Conservation (phyloP, 2,888 invertebrate species). For the Philereme transversata region DNA sequence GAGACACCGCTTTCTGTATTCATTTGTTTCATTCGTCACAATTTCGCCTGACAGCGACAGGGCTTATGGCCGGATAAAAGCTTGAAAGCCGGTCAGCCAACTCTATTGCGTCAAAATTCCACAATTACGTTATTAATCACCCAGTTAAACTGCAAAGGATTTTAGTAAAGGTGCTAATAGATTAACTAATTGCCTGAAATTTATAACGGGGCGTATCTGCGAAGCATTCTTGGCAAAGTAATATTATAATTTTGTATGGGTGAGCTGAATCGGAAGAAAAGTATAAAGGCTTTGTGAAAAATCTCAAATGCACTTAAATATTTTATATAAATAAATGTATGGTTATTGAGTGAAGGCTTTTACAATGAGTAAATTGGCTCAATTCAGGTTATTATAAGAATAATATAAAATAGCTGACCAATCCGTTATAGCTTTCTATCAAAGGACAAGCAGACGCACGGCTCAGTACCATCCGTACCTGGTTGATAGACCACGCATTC, state of each 20-base stretch:
- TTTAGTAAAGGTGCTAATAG: conserved; percentile 21
- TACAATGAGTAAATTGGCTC: too few species aligned
- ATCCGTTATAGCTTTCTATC: too few species aligned
- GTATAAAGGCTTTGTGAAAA: background rate
- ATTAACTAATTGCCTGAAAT: conserved; percentile 30
- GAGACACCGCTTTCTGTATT: background rate
- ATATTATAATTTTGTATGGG: conserved; percentile 16
- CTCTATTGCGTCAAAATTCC: conserved; percentile 22
- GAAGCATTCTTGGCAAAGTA: conserved; percentile 23
- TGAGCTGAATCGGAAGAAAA: background rate
- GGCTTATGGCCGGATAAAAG: background rate
- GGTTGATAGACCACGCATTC: too few species aligned
- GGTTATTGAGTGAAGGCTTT: too few species aligned
- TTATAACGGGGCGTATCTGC: conserved; percentile 20
- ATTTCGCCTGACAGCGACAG: background rate
- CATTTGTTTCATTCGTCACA: background rate
- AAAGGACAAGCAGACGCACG: too few species aligned
- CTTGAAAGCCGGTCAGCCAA: background rate
- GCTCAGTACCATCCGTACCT: too few species aligned
- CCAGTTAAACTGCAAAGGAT: conserved; percentile 14
- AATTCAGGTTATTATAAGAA: too few species aligned
- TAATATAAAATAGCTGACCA: too few species aligned
- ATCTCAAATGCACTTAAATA: background rate
- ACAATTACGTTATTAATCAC: conserved; percentile 24
- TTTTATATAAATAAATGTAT: too few species aligned